Evolutionary conservation across 2,888 invertebrate species (phyloP), one percentile per base, ranked within the genome.

Genomic region (Kuschelorhynchus macadamiae): DNA sequence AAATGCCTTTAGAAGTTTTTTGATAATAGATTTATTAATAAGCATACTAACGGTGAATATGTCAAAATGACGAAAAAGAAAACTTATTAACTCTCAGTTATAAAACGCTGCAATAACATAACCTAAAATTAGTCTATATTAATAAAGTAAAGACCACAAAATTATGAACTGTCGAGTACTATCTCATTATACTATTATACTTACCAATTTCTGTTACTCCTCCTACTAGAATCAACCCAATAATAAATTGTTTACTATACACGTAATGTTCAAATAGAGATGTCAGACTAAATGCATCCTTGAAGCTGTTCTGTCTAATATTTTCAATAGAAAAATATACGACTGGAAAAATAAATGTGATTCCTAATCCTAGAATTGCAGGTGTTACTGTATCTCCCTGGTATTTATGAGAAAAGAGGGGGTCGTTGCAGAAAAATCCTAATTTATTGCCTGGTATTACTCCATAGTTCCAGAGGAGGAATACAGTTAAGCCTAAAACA

Each of bases 341-440:
- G 66, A 90, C 30, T 56, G 88, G 82, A 11, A 91, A 90, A 25
- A 88, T 30, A 4, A 73, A 17, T 30, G 88, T 74, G 32, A 87
- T 86, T 56, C 87, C 86, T 5, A 83, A 72, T 1, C 89, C 82
- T 17, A 92, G 83, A 64, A 86, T 74, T 0, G 85, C 81, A 68
- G 88, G 84, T 50, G 88, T 85, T 73, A 93, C 85, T 1, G 91
- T 91, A 77, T 93, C 92, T 0, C 92, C 92, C 0, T 81, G 82
- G 79, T 87, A 91, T 68, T 88, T 88, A 81, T 88, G 88, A 0
- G 89, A 88, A 77, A 92, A 88, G 62, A 87, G 86, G 3, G 90
- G 90, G 79, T 93, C 93, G 75, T 88, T 87, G 85, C 92, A 92
- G 74, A 85, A 88, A 83, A 91, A 92, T 8, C 92, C 92, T 53